Conservation (phyloP, 2,113 vertebrate genomes). For the Craseonycteris thonglongyai region DNA sequence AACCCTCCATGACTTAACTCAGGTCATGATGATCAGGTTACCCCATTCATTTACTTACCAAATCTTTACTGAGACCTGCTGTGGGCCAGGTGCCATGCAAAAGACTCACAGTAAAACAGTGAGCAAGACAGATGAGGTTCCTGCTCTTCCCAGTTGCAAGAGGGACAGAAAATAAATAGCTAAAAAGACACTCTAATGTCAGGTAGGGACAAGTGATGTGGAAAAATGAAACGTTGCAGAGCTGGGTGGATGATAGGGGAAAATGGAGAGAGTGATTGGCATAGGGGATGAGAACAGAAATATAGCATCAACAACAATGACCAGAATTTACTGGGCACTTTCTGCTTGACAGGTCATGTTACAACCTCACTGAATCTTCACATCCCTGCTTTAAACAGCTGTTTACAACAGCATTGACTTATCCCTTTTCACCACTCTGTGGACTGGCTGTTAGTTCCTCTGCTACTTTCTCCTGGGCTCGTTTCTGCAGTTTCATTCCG, state of each 20-base stretch:
- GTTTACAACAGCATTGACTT: background rate
- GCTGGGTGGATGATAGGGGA: background rate
- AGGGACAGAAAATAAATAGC: background rate
- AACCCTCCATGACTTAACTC: background rate
- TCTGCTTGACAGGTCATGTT: background rate
- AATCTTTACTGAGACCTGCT: background rate
- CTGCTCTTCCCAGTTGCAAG: background rate
- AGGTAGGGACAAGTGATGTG: background rate
- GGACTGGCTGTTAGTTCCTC: background rate
- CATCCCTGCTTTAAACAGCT: background rate
- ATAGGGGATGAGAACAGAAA: background rate
- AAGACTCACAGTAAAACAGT: background rate
- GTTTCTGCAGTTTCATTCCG: background rate
- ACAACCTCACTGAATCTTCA: background rate
- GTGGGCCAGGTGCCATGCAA: background rate
- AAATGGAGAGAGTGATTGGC: rapidly evolving
- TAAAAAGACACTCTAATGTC: background rate
- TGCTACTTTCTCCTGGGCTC: background rate
- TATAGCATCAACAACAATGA: background rate
- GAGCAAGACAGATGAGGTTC: too few relatives aligned
- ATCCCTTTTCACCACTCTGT: background rate
- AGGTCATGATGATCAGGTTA: background rate
- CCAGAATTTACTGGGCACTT: too few relatives aligned
- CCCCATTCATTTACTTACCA: background rate
- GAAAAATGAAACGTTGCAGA: background rate